These are phyloP conservation scores for Drosophila takahashii DNA, from an alignment of 1,140 invertebrate genomes.

Conservation along the genomic window DNA sequence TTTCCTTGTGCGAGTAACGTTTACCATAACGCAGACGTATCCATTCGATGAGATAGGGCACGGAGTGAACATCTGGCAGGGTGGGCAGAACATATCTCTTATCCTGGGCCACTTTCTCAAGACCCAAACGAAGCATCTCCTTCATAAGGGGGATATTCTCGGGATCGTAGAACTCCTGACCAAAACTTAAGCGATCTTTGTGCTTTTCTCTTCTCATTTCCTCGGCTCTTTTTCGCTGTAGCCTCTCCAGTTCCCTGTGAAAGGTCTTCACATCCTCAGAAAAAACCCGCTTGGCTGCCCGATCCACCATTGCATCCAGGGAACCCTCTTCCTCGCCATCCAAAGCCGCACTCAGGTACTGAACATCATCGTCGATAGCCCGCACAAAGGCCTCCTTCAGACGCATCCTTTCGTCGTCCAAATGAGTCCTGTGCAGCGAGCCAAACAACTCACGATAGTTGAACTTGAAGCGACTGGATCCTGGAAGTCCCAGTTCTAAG, in stretches of 20 bases:
- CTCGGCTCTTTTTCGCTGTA: background rate
- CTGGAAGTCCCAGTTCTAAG: slow-evolving; percentile 13
- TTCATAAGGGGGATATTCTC: slow-evolving; percentile 47
- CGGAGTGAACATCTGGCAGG: slow-evolving; percentile 56
- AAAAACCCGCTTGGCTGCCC: slow-evolving; percentile 22
- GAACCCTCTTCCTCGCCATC: slow-evolving; percentile 9
- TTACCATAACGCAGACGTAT: slow-evolving; percentile 63
- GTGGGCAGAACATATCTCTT: slow-evolving; percentile 58
- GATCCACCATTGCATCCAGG: slow-evolving; percentile 30
- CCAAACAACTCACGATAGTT: slow-evolving; percentile 52
- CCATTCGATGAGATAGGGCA: slow-evolving; percentile 66
- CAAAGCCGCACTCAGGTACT: slow-evolving; percentile 35
- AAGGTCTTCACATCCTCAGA: slow-evolving; percentile 23
- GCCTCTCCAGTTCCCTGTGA: slow-evolving; percentile 19
- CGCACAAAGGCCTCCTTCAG: slow-evolving; percentile 47
- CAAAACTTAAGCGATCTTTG: slow-evolving; percentile 25
- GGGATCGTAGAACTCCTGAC: slow-evolving; percentile 40
- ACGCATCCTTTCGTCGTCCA: slow-evolving; percentile 22
- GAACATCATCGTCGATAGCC: slow-evolving; percentile 49
- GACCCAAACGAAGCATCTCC: slow-evolving; percentile 42
- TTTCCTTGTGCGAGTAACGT: slow-evolving; percentile 39
- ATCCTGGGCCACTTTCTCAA: slow-evolving; percentile 47
- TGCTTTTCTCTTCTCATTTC: background rate
- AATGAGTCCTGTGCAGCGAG: background rate
- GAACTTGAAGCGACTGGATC: slow-evolving; percentile 18